These are phyloP conservation scores for Lytechinus pictus DNA, from an alignment of 35 echinoderm and acorn worm genomes.

Conservation along the genomic window DNA sequence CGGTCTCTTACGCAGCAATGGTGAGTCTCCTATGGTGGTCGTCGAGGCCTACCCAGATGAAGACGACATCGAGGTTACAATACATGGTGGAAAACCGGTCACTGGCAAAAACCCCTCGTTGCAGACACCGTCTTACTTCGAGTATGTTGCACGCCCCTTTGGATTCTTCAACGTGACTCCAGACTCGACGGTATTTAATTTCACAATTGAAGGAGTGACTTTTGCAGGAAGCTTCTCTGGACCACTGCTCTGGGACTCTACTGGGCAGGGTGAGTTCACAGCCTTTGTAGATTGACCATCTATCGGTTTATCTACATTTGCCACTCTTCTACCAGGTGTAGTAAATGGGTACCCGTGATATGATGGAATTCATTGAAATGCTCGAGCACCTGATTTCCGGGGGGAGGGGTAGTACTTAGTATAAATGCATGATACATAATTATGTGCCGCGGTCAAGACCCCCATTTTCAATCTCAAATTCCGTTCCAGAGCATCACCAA, in stretches of 20 bases:
- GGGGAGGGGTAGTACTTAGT: too few species aligned
- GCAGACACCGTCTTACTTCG: constrained; percentile 65
- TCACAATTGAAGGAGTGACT: constrained; percentile 62
- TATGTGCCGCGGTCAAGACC: too few species aligned
- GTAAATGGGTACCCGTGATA: too few species aligned
- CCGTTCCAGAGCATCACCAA: too few species aligned
- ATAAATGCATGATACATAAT: too few species aligned
- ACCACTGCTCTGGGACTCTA: constrained; percentile 67
- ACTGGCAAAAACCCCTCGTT: constrained; percentile 45
- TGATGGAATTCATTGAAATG: too few species aligned
- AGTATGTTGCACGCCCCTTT: constrained; percentile 68
- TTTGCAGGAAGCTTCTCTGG: constrained; percentile 69
- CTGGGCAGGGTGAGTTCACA: constrained; percentile 71
- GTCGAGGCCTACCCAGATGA: constrained; percentile 67
- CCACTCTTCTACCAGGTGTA: too few species aligned
- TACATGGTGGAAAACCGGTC: constrained; percentile 55
- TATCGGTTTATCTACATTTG: neutral
- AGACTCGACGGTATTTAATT: constrained; percentile 67
- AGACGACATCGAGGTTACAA: constrained; percentile 60
- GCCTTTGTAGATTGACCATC: neutral
- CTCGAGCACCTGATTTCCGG: too few species aligned
- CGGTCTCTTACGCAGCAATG: constrained; percentile 60
- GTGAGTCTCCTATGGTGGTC: constrained; percentile 44
- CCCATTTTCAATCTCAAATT: too few species aligned
- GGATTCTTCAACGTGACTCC: constrained; percentile 87